A percentile compares a stretch with the other conserved stretches of the same genome.
phyloP scores from a whole-genome alignment of 1,140 invertebrate genomes.

The Lucilia cuprina region DNA sequence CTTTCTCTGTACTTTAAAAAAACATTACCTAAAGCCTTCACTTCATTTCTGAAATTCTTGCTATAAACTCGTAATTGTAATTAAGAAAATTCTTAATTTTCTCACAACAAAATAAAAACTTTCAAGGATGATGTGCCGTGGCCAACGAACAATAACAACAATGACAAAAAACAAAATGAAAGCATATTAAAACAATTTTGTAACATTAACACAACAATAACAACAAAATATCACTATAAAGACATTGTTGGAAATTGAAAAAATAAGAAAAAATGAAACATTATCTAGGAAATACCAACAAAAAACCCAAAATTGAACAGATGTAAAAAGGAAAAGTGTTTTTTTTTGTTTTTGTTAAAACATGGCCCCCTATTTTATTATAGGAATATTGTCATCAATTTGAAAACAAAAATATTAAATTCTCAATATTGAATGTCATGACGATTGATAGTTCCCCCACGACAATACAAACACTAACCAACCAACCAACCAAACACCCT shows the following conservation, averaged over 20 bases:
- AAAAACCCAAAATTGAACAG: not conserved
- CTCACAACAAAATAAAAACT: not conserved
- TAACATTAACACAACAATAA: not conserved
- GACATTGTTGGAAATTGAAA: not conserved
- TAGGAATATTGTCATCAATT: constrained; percentile 5
- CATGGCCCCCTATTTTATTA: not conserved
- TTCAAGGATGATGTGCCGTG: not conserved
- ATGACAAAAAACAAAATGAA: not conserved
- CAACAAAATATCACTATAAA: not conserved
- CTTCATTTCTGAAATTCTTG: no score
- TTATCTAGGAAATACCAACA: not conserved
- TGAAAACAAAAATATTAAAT: constrained; percentile 7
- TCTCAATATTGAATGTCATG: not conserved
- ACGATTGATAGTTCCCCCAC: not conserved
- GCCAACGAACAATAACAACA: not conserved
- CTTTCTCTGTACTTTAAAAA: no score
- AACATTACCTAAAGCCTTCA: no score
- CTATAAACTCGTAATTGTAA: not conserved
- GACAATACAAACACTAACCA: no score
- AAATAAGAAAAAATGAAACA: not conserved
- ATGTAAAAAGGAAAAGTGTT: not conserved
- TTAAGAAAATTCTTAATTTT: not conserved
- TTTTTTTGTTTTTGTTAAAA: not conserved
- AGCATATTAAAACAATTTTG: not conserved
- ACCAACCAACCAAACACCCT: not conserved